Conservation (phyloP, 2,113 vertebrate species). For the Neogale vison region DNA sequence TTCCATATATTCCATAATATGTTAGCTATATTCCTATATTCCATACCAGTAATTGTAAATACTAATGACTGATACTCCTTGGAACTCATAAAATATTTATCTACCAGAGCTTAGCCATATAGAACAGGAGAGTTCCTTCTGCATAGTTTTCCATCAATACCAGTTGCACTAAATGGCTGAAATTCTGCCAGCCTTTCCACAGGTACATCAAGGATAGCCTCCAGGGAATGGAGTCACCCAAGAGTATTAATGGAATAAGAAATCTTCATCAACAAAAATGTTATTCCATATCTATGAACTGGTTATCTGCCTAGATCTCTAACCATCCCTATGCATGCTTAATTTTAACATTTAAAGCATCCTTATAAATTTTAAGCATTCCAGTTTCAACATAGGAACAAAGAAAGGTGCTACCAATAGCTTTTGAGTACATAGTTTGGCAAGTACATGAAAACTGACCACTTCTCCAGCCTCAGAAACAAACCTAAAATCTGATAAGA, state of each 20-base stretch:
- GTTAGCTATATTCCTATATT: neutral
- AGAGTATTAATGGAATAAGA: neutral
- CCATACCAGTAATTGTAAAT: neutral
- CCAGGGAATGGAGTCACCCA: neutral
- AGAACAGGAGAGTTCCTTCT: neutral
- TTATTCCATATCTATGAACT: neutral
- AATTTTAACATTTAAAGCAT: conserved; percentile 33
- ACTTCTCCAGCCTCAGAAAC: neutral
- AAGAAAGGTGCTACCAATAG: neutral
- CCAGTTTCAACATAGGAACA: conserved; percentile 6
- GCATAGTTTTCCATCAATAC: conserved; percentile 13
- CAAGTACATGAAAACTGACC: neutral
- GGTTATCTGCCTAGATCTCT: neutral
- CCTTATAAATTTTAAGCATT: conserved; percentile 21
- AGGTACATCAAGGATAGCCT: conserved; percentile 20
- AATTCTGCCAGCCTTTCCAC: neutral
- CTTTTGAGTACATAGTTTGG: neutral
- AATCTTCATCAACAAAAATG: neutral
- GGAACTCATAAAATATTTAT: conserved; percentile 30
- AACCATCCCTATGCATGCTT: neutral
- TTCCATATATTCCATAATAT: neutral
- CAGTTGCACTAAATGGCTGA: neutral
- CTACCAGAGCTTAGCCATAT: neutral
- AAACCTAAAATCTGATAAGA: neutral
- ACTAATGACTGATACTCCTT: neutral